phyloP scores from a whole-genome alignment of 2,797 vertebrate genomes.

The Pitangus sulphuratus region DNA sequence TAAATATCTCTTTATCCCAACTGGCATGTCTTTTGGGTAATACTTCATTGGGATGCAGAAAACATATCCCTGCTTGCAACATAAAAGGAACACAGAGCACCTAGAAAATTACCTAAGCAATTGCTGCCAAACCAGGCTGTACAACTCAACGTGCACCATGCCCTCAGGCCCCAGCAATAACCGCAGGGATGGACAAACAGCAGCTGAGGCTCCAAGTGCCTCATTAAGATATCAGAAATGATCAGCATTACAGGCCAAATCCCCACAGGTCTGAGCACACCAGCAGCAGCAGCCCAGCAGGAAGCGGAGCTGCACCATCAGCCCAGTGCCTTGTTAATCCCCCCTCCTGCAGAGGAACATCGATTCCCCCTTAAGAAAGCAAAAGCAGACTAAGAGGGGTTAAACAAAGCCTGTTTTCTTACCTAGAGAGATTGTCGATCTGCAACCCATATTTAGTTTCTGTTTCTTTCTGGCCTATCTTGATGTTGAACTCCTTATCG shows the following conservation, averaged over 20 bases:
- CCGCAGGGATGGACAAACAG: not conserved
- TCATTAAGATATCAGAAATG: not conserved
- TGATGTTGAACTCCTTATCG: slow-evolving; percentile 92
- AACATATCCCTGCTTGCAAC: not conserved
- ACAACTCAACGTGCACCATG: rapidly evolving
- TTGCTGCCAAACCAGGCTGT: not conserved
- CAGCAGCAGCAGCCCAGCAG: not conserved
- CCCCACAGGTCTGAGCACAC: not conserved
- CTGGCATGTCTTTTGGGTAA: not conserved
- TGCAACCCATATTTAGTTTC: slow-evolving; percentile 91
- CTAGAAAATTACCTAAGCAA: not conserved
- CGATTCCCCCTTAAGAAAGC: not conserved
- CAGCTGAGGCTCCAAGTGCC: not conserved
- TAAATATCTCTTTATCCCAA: not conserved
- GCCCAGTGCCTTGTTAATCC: not conserved
- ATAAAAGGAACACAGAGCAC: not conserved
- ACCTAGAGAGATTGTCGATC: slow-evolving; percentile 94
- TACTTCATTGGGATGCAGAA: not conserved
- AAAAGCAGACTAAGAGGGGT: not conserved
- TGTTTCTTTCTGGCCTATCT: slow-evolving; percentile 92
- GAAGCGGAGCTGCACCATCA: not conserved
- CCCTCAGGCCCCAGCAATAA: not conserved
- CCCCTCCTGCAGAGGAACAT: not conserved
- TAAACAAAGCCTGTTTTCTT: not conserved
- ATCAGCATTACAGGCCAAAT: not conserved